Evolutionary conservation across 2,888 invertebrate species (phyloP), one percentile per base, ranked within the genome.

Genomic region (Nyleta sp.): DNA sequence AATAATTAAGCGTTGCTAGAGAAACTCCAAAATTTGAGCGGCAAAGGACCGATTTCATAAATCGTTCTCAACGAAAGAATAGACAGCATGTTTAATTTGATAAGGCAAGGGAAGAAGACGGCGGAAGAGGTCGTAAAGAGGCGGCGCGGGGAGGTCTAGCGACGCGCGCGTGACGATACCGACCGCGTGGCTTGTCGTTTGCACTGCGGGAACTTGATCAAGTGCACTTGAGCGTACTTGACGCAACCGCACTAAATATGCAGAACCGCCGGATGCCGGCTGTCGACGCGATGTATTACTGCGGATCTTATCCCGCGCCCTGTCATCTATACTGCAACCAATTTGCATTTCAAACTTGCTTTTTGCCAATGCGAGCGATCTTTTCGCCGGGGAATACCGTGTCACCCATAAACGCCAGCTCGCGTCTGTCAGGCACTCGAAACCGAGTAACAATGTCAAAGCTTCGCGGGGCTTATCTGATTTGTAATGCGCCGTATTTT

Each of bases 241-340:
- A 85, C 85, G 85, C 84, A 83, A 84, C 80, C 83, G 84, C 83
- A 84, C 88, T 88, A 87, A 89, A 89, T 89, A 89, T 89, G 89
- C 87, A 88, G 86, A 87, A 84, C 86, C 86, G 84, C 87, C 88
- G 89, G 89, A 89, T 87, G 88, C 85, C 85, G 85, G 78, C 84
- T 87, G 89, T 88, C 89, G 85, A 81, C 86, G 84, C 87, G 87
- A 89, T 88, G 85, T 88, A 89, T 89, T 89, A 87, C 88, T 86
- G 88, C 89, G 85, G 86, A 87, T 89, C 89, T 89, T 88, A 88
- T 87, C 84, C 88, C 81, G 82, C 60, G 59, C 59, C 62, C 83
- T 85, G 84, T 86, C 86, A 84, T 85, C 85, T 84, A 86, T 86
- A 86, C 84, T 85, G 83, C 83, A 81, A 81, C 78, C 80, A 80